Base-by-base conservation (phyloP, 2,797 vertebrate genomes). In the Spinus pinus region DNA sequence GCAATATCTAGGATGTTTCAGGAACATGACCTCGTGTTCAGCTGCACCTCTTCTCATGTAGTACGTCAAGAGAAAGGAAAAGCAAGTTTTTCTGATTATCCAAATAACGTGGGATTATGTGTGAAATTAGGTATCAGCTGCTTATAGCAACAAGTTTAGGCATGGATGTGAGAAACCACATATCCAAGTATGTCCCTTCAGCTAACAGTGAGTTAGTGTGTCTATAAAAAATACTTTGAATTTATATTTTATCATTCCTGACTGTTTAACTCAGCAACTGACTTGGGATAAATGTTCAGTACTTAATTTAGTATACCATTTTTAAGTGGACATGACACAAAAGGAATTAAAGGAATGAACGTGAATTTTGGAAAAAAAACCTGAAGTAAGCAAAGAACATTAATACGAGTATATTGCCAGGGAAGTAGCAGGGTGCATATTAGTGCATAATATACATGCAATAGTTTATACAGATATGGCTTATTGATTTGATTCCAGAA, bases 291-390 rank as follows among this genome's bases (percentile, higher is more conserved):
- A 92, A 90, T 42, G 72, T 44, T 69, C 83, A 80, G 81, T 42
- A 81, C 86, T 95, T 95, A 78, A 96, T 91, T 95, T 75, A 95
- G 91, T 91, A 88, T n/a, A 78, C 42, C 72, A 61, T 81, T 86
- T 79, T 14, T 25, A 96, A 94, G 90, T n/a, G 82, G 91, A 75
- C 85, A 79, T 23, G 70, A 72, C 91, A 94, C 50, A 79, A 81
- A 75, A 91, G 41, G 85, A 93, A 91, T 91, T 86, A 86, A 93
- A 93, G 66, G 69, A 93, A 93, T 39, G 30, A 94, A 93, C 10
- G 6, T 72, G 77, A 91, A 88, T 91, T 91, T 90, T 47, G 31
- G 27, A 4, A 25, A 44, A 58, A 61, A 77, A 46, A 2, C 0
- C 12, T 4, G 2, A 80, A 73, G 15, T 5, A 77, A 72, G 56